Base-by-base conservation (phyloP, 1,140 invertebrate genomes). In the Papilio aristodemus region DNA sequence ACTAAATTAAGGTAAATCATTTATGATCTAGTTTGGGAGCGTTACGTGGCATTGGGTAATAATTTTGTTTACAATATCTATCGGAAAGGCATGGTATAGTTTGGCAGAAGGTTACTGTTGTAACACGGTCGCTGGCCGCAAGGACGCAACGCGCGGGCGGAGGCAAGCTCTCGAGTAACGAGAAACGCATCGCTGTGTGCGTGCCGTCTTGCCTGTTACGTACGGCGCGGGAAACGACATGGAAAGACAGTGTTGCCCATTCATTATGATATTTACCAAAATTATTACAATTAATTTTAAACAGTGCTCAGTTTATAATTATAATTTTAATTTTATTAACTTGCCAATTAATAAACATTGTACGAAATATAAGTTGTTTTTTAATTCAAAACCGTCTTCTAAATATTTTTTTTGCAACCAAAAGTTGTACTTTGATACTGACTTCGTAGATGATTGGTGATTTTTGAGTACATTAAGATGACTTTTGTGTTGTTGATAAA, bases 141-240 rank as follows among this genome's bases (percentile, higher is more conserved):
- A 90, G 88, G 88, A 90, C 88, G 88, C 87, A 81, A 78, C 82
- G 86, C 86, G 88, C 88, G 88, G 88, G 86, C 83, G 86, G 77
- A 75, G 78, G 83, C 71, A 73, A 72, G 71, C 71, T 71, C 72
- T 79, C 78, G 69, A 81, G 81, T 79, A 78, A 36, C 67, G 25
- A 60, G 38, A 8, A 4, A 32, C 69, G 13, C 74, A 17, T 9
- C 19, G 22, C 70, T 76, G 84, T 78, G 76, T 83, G 83, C 60
- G 80, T 84, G 74, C n/a, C 14, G 69, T 70, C 72, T 75, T 54
- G 73, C 68, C 70, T 77, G 41, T 70, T 78, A 67, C 72, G 71
- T 76, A 76, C 69, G 72, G 71, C 60, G 73, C 74, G 70, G 71
- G 75, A 69, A 79, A 68, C 75, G 77, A 85, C 74, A 73, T 73